Evolutionary conservation across 2,888 invertebrate genomes (phyloP), one percentile per base, ranked within the genome.

Genomic region (Polietes domitor): DNA sequence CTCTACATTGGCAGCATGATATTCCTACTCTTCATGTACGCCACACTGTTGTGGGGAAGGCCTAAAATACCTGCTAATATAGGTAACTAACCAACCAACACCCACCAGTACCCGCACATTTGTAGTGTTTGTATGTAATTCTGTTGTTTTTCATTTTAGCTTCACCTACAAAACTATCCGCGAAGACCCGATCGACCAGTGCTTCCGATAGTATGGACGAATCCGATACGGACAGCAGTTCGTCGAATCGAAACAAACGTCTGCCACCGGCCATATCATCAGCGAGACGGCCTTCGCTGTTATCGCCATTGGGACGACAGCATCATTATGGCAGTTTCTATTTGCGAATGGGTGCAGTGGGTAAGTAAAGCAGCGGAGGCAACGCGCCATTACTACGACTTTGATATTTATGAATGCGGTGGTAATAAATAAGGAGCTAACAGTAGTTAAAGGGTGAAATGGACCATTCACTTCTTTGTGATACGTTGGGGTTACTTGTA

Each of bases 311-410:
- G 61, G 94, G 94, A 1, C 93, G 93, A 78, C 94, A 94, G 83
- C 96, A 96, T 88, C 97, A 97, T 92, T 97, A 97, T 89, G 98
- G 98, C 72, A 97, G 97, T 92, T 98, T 98, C 92, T 98, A 98
- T 92, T 93, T 98, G 82, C 94, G 98, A 87, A 97, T 98, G 96
- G 98, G 98, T 21, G 98, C 98, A 83, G 97, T 98, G 87, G 96
- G 97, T 97, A 92, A 93, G 94, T 92, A 37, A 21, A 37, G 41
- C 2, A 19, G 32, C 7, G 19, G 7, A 53, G 19, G 32, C 32
- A n/a, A 26, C n/a, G n/a, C n/a, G n/a, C n/a, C n/a, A n/a, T n/a
- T n/a, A n/a, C n/a, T n/a, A n/a, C 1, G 3, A 19, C 63, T 61
- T 61, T 61, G 21, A 15, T 28, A 65, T 75, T 50, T 63, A 65